Conservation (phyloP, 1,140 invertebrate genomes). For the Drosophila suzukii region DNA sequence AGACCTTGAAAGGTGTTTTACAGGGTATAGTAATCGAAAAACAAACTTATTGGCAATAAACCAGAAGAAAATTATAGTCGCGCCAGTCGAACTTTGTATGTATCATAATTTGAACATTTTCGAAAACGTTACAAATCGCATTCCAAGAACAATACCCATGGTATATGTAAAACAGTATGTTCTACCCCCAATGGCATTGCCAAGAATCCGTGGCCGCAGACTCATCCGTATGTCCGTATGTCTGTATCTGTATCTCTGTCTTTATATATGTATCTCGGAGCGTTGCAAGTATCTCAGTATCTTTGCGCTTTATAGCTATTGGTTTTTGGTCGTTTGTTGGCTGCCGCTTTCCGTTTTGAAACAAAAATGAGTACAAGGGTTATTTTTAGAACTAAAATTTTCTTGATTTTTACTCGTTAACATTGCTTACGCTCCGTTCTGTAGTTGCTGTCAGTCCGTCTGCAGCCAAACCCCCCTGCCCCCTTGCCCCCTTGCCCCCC, state of each 20-base stretch:
- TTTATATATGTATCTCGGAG: slow-evolving; percentile 25
- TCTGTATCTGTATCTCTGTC: slow-evolving; percentile 3
- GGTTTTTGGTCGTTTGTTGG: slow-evolving; percentile 61
- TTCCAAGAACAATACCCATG: slow-evolving; percentile 15
- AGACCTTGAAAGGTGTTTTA: no score
- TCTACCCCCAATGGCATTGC: slow-evolving; percentile 23
- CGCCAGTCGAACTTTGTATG: not conserved
- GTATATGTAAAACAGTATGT: slow-evolving; percentile 28
- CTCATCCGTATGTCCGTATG: slow-evolving; percentile 9
- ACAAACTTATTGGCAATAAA: no score
- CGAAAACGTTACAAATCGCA: slow-evolving; percentile 15
- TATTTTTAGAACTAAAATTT: slow-evolving; percentile 81
- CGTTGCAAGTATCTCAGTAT: slow-evolving; percentile 57
- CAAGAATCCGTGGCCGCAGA: slow-evolving; percentile 29
- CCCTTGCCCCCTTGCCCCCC: not conserved
- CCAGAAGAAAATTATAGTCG: not conserved
- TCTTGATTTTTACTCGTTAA: slow-evolving; percentile 79
- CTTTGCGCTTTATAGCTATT: slow-evolving; percentile 75
- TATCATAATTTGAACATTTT: slow-evolving; percentile 4
- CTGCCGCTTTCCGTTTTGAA: slow-evolving; percentile 69
- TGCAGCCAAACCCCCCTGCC: not conserved
- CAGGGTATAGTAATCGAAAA: no score
- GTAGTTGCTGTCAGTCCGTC: slow-evolving; percentile 42
- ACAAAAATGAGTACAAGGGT: slow-evolving; percentile 76
- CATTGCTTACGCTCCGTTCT: slow-evolving; percentile 75